phyloP scores from a whole-genome alignment of 2,797 vertebrate genomes.

The Neosilurus mollespiculum region DNA sequence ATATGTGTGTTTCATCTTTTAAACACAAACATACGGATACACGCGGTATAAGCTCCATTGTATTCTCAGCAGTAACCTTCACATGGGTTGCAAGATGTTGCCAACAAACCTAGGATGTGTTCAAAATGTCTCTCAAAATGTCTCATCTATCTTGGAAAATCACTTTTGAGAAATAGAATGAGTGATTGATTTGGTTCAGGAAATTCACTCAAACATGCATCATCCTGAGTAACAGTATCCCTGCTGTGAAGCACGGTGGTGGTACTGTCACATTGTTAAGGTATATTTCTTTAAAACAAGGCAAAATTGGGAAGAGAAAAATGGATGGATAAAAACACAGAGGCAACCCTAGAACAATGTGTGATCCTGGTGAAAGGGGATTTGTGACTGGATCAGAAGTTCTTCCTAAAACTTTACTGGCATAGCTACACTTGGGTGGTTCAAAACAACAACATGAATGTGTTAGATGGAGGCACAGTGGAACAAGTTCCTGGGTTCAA shows the following conservation, averaged over 20 bases:
- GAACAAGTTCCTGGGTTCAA: no score
- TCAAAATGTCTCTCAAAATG: not conserved
- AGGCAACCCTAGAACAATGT: not conserved
- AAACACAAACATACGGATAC: not conserved
- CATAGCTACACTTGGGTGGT: not conserved
- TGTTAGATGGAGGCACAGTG: not conserved
- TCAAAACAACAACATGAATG: not conserved
- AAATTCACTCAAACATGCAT: not conserved
- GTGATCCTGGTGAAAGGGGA: not conserved
- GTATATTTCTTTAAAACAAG: not conserved
- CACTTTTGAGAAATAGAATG: not conserved
- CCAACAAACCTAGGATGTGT: not conserved
- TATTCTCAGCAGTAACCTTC: not conserved
- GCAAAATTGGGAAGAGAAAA: not conserved
- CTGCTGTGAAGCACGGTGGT: not conserved
- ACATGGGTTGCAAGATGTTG: not conserved
- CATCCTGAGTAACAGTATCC: not conserved
- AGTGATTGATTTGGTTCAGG: not conserved
- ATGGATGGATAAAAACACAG: not conserved
- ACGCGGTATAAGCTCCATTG: not conserved
- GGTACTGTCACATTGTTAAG: not conserved
- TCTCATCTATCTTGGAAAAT: not conserved
- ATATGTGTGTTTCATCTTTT: no score
- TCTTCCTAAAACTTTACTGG: not conserved
- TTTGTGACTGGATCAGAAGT: not conserved